These are phyloP conservation scores for Bradypodion ventrale DNA, from an alignment of 2,797 vertebrate genomes.

Conservation along the genomic window DNA sequence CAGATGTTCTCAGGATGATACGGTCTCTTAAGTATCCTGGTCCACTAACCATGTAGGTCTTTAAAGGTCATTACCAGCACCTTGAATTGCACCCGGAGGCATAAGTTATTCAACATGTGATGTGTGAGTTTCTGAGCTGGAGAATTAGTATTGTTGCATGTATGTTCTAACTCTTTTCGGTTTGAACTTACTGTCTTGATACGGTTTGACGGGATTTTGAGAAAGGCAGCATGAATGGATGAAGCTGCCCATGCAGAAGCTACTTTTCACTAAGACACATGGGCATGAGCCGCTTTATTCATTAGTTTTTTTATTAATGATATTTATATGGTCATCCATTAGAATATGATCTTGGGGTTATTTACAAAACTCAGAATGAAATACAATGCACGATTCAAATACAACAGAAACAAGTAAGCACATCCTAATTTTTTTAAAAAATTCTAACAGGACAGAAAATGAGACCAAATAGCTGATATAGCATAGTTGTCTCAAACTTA, in stretches of 20 bases:
- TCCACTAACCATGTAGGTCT: no score
- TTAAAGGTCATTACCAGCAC: no score
- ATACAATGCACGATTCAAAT: neutral
- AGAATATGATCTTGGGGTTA: neutral
- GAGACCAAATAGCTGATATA: neutral
- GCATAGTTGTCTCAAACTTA: neutral
- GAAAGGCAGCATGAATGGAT: neutral
- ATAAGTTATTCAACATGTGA: neutral
- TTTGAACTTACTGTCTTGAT: no score
- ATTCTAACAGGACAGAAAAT: neutral
- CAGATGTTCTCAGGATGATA: no score
- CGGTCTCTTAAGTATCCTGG: no score
- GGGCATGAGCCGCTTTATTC: neutral
- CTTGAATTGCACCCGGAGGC: no score
- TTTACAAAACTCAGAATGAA: neutral
- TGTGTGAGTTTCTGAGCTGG: neutral
- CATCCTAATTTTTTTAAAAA: no score
- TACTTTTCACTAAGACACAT: neutral
- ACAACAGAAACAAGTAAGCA: neutral
- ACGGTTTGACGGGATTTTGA: neutral
- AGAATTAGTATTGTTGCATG: neutral
- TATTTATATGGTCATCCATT: neutral
- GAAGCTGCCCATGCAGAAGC: neutral
- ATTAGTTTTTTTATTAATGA: neutral
- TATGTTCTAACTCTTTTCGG: neutral